Percentiles rank a stretch among this genome's conserved stretches.
Evolutionary conservation across 92 coral and sea anemone genomes (phyloP).

Genomic region (Siderastrea siderea): DNA sequence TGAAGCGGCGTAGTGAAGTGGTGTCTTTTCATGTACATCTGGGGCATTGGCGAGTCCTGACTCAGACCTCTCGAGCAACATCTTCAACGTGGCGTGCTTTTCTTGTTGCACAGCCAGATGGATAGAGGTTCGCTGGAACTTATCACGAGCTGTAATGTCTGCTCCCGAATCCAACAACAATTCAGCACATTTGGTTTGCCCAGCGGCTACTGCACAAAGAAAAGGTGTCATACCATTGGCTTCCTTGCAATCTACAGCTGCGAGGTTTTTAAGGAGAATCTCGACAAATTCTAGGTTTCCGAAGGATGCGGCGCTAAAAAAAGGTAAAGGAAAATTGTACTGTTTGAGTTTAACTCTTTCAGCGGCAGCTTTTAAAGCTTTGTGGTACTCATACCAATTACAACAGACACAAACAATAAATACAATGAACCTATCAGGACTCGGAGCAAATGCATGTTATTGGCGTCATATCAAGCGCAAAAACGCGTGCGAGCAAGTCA

Average conservation of each 20-base stretch:
- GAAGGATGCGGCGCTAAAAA: slow-evolving; percentile 70
- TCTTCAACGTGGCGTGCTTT: slow-evolving; percentile 48
- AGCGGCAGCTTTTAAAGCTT: not conserved
- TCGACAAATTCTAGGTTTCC: slow-evolving; percentile 63
- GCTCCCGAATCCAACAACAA: slow-evolving; percentile 76
- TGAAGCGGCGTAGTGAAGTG: slow-evolving; percentile 79
- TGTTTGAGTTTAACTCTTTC: not conserved
- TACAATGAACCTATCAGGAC: too few relatives aligned
- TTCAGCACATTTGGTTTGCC: slow-evolving; percentile 67
- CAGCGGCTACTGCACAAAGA: slow-evolving; percentile 68
- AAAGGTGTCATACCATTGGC: slow-evolving; percentile 71
- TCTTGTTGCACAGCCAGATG: slow-evolving; percentile 77
- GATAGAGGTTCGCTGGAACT: slow-evolving; percentile 70
- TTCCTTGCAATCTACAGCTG: slow-evolving; percentile 62
- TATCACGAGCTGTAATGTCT: slow-evolving; percentile 73
- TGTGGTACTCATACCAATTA: too few relatives aligned
- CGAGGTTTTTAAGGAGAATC: slow-evolving; percentile 44
- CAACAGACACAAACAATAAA: too few relatives aligned
- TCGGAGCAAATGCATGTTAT: too few relatives aligned
- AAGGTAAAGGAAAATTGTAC: not conserved
- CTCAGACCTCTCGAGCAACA: slow-evolving; percentile 53
- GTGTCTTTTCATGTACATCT: slow-evolving; percentile 72
- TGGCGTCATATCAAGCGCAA: too few relatives aligned
- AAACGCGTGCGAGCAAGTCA: too few relatives aligned
- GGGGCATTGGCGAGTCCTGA: slow-evolving; percentile 56